These are phyloP conservation scores for Cryptomyrus ogoouensis DNA, from an alignment of 2,113 vertebrate species.

Conservation along the genomic window DNA sequence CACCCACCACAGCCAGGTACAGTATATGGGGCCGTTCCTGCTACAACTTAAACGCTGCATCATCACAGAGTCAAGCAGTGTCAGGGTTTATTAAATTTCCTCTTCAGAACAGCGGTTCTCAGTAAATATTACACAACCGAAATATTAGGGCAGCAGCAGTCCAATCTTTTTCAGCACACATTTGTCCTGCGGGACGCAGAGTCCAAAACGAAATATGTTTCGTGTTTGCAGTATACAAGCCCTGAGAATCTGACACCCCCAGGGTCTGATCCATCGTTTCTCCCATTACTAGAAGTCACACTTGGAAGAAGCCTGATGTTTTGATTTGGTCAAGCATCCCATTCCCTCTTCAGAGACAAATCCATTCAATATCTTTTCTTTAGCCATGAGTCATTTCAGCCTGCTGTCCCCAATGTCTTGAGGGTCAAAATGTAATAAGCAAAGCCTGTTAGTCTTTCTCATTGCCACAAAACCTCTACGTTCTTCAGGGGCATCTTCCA, in stretches of 20 bases:
- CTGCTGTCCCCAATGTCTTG: not conserved
- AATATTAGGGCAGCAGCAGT: not conserved
- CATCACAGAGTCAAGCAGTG: not conserved
- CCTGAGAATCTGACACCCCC: not conserved
- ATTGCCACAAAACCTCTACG: not conserved
- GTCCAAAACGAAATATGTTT: not conserved
- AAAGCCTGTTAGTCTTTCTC: not conserved
- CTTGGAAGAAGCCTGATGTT: not conserved
- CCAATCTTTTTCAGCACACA: not conserved
- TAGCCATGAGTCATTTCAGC: not conserved
- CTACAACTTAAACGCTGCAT: not conserved
- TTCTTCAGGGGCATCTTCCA: not conserved
- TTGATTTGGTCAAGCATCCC: not conserved
- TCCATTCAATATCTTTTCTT: not conserved
- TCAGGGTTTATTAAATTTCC: not conserved
- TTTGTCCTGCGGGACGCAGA: not conserved
- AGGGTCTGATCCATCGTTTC: not conserved
- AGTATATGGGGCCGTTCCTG: not conserved
- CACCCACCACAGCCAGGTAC: not conserved
- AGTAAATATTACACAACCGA: slow-evolving; percentile 1
- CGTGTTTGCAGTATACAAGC: not conserved
- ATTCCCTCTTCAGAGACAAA: not conserved
- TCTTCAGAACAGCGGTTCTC: not conserved
- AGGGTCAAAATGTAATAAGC: slow-evolving; percentile 2
- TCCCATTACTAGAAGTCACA: not conserved